Percentiles rank a stretch among this genome's conserved stretches.
These are phyloP conservation scores for Chrysina gloriosa DNA, from an alignment of 2,888 invertebrate genomes.

Conservation along the genomic window DNA sequence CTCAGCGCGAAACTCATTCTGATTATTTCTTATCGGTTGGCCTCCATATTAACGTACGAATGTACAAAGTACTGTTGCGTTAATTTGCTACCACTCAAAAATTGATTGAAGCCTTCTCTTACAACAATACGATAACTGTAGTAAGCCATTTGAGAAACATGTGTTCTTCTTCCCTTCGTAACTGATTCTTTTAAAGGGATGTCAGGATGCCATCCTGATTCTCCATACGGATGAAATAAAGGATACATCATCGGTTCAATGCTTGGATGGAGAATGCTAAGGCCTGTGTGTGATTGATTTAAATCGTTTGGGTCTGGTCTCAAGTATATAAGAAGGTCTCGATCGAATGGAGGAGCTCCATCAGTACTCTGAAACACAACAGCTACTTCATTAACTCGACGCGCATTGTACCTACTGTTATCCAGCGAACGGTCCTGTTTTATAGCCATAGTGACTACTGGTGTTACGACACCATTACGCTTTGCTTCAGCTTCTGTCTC, in stretches of 20 bases:
- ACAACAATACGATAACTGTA: constrained; percentile 4
- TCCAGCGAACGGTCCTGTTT: too few species aligned
- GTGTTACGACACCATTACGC: too few species aligned
- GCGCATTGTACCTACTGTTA: too few species aligned
- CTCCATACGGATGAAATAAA: constrained; percentile 38
- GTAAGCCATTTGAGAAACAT: constrained; percentile 19
- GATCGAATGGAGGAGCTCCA: too few species aligned
- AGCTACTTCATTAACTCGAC: too few species aligned
- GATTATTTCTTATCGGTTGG: constrained; percentile 17
- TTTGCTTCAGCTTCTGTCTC: too few species aligned
- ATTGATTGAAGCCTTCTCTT: constrained; percentile 19
- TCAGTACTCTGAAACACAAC: too few species aligned
- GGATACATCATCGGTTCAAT: constrained; percentile 41
- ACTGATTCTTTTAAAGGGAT: background rate
- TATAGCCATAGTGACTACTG: too few species aligned
- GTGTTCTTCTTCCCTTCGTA: background rate
- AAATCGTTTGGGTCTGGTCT: too few species aligned
- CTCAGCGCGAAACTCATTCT: constrained; percentile 21
- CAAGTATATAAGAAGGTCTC: too few species aligned
- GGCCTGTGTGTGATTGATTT: too few species aligned
- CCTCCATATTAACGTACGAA: constrained; percentile 33
- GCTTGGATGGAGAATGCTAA: too few species aligned
- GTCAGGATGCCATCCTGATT: constrained; percentile 28
- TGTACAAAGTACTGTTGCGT: constrained; percentile 39
- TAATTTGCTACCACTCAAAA: constrained; percentile 35